These are phyloP conservation scores for Eulemur albifrons DNA, from an alignment of 2,797 vertebrate genomes.

Conservation along the genomic window DNA sequence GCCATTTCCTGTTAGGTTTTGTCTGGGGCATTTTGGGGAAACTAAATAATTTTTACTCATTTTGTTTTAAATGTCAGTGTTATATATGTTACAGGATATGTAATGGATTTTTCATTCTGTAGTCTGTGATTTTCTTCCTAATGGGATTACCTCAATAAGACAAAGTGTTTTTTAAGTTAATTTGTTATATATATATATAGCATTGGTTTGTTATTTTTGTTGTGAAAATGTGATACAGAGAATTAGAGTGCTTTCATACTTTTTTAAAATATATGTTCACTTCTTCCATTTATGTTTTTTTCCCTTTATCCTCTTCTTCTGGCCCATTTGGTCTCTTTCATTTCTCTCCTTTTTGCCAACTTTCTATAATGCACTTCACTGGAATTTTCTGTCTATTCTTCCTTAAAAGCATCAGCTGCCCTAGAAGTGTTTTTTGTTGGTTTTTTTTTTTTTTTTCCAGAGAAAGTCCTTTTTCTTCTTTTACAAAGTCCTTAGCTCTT, in stretches of 20 bases:
- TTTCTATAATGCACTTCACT: not conserved
- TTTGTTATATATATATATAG: not conserved
- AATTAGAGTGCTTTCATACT: not conserved
- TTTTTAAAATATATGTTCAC: not conserved
- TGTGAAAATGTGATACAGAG: not conserved
- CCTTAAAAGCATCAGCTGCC: not conserved
- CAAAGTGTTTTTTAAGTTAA: not conserved
- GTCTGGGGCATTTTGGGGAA: not conserved
- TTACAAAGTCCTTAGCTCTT: not conserved
- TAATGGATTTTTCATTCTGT: slow-evolving; percentile 18
- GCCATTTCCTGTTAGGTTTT: not conserved
- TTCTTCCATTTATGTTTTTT: not conserved
- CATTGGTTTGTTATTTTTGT: not conserved
- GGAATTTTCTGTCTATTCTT: slow-evolving; percentile 16
- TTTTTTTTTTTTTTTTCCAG: not conserved
- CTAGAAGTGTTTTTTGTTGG: not conserved
- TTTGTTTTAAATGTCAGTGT: not conserved
- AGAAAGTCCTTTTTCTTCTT: not conserved
- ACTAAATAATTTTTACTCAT: not conserved
- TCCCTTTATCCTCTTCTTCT: not conserved
- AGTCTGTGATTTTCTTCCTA: not conserved
- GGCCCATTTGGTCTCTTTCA: not conserved
- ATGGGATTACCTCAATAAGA: not conserved
- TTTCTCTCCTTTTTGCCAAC: not conserved
- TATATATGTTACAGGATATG: not conserved